Evolutionary conservation across 2,797 vertebrate species (phyloP).

Genomic region (Hippoglossus hippoglossus): DNA sequence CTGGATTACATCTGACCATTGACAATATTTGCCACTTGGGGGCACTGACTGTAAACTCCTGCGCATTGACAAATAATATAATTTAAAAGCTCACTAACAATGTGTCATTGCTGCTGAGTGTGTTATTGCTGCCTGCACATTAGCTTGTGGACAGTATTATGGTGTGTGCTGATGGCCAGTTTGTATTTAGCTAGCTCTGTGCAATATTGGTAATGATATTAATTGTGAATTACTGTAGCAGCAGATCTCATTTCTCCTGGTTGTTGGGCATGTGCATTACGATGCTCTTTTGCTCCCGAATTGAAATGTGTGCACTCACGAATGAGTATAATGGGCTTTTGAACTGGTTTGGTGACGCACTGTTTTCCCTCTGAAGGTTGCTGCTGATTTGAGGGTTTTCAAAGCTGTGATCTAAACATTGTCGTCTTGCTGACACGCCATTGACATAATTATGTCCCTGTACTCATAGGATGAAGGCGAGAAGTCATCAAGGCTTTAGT

Average conservation of each 20-base stretch:
- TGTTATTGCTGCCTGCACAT: neutral
- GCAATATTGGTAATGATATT: neutral
- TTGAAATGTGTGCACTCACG: neutral
- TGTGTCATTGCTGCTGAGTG: neutral
- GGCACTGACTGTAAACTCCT: neutral
- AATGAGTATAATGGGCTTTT: neutral
- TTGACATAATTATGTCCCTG: neutral
- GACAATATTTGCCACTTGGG: neutral
- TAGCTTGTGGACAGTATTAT: neutral
- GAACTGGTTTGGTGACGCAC: neutral
- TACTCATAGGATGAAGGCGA: neutral
- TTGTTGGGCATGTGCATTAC: neutral
- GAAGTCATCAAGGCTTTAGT: constrained; percentile 5
- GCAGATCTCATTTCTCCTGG: neutral
- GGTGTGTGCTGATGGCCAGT: neutral
- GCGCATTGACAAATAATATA: neutral
- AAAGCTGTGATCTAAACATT: neutral
- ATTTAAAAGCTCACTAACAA: neutral
- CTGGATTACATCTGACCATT: no score
- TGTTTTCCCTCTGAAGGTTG: neutral
- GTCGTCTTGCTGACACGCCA: neutral
- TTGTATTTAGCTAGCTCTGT: neutral
- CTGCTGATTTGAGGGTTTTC: constrained; percentile 2
- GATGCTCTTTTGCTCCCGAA: neutral
- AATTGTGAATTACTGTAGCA: neutral